These are phyloP conservation scores for Leptarthrus brevirostris DNA, from an alignment of 2,888 invertebrate species.

Conservation along the genomic window DNA sequence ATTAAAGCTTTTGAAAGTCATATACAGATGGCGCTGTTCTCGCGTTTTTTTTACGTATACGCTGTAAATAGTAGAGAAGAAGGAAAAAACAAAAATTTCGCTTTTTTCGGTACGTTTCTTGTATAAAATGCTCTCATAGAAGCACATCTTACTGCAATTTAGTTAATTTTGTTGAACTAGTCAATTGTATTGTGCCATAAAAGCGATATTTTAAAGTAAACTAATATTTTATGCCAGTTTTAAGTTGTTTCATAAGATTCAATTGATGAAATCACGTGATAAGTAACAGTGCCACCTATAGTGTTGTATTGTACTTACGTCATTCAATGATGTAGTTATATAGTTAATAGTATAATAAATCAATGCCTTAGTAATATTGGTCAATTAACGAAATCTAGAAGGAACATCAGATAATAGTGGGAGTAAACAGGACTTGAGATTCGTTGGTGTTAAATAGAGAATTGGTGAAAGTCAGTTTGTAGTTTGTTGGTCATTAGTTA, in stretches of 20 bases:
- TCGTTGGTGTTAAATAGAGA: too few species aligned
- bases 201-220: conserved; percentile 34
- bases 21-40: conserved; percentile 4
- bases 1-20: conserved; percentile 41
- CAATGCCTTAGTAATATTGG: too few species aligned
- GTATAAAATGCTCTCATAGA: conserved; percentile 16
- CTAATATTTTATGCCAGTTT: conserved; percentile 26
- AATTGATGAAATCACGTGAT: not conserved
- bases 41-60: not conserved
- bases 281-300: not conserved
- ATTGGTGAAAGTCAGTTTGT: too few species aligned
- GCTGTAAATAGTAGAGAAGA: conserved; percentile 36
- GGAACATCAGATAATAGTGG: too few species aligned
- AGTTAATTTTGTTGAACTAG: conserved; percentile 41
- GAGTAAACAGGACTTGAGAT: too few species aligned
- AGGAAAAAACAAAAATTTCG: conserved; percentile 23
- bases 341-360: too few species aligned
- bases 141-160: conserved; percentile 24
- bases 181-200: conserved; percentile 43
- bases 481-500: too few species aligned
- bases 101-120: conserved; percentile 33
- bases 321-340: too few species aligned
- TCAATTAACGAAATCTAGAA: too few species aligned
- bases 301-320: too few species aligned
- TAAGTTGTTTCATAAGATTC: conserved; percentile 18